Evolutionary conservation across 1,140 invertebrate species (phyloP).

Genomic region (Sipha flava): DNA sequence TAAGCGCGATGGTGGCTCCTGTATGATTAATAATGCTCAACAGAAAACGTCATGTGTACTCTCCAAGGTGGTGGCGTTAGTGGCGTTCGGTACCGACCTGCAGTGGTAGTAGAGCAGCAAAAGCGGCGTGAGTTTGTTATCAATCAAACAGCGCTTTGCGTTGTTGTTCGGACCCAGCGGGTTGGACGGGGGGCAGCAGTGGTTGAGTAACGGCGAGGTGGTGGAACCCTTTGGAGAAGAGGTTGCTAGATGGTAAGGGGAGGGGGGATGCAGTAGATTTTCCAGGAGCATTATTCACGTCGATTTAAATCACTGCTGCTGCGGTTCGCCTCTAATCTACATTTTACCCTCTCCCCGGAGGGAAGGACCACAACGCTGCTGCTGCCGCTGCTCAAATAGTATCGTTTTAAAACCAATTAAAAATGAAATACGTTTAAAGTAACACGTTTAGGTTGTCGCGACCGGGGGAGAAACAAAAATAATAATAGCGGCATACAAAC

Average conservation of each 20-base stretch:
- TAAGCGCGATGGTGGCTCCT: background rate
- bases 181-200: background rate
- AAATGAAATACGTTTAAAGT: background rate
- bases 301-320: constrained; percentile 20
- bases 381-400: background rate
- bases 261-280: background rate
- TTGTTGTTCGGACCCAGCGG: background rate
- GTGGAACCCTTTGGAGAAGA: background rate
- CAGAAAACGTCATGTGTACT: constrained; percentile 2
- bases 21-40: constrained; percentile 16
- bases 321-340: constrained; percentile 18
- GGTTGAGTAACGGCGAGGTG: no score
- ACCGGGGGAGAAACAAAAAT: no score
- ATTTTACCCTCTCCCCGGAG: background rate
- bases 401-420: constrained; percentile 18
- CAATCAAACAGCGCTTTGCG: constrained; percentile 17
- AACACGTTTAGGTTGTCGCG: background rate
- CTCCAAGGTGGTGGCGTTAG: background rate
- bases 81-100: background rate
- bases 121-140: constrained; percentile 10
- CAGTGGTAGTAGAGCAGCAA: no score
- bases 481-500: background rate
- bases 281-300: constrained; percentile 20
- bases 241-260: no score
- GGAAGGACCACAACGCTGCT: background rate